phyloP scores from a whole-genome alignment of 2,113 vertebrate species.

The Crotalus viridis region DNA sequence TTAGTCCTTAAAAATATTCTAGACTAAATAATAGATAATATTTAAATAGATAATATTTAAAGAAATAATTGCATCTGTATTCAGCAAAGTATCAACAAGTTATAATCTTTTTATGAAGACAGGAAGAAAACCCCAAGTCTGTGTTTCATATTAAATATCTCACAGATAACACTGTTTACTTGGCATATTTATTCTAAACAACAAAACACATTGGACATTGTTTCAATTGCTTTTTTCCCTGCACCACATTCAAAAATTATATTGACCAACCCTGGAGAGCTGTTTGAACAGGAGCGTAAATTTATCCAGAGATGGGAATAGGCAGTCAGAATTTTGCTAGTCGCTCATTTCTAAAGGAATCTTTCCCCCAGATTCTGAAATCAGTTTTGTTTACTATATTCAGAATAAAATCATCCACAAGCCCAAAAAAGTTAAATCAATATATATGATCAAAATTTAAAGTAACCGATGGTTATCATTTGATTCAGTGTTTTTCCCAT shows the following conservation, averaged over 20 bases:
- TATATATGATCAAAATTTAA: neutral
- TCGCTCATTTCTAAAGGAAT: no score
- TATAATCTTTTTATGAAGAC: neutral
- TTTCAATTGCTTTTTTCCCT: neutral
- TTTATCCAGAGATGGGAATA: no score
- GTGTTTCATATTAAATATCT: neutral
- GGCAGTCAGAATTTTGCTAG: no score
- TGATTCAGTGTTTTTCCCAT: neutral
- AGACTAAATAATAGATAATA: no score
- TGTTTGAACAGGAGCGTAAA: no score
- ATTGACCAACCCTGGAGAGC: no score
- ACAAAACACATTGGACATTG: neutral
- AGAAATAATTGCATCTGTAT: neutral
- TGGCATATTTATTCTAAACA: no score
- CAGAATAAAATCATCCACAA: neutral
- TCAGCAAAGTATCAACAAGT: neutral
- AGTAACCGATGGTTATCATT: neutral
- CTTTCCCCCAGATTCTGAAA: no score
- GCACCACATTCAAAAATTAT: no score
- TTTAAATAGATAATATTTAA: no score
- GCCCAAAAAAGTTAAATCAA: neutral
- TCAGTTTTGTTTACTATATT: neutral
- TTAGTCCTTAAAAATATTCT: no score
- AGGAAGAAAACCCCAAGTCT: neutral
- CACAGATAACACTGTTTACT: neutral